Evolutionary conservation across 2,797 vertebrate genomes (phyloP), one percentile per base, ranked within the genome.

Genomic region (Astyanax mexicanus): DNA sequence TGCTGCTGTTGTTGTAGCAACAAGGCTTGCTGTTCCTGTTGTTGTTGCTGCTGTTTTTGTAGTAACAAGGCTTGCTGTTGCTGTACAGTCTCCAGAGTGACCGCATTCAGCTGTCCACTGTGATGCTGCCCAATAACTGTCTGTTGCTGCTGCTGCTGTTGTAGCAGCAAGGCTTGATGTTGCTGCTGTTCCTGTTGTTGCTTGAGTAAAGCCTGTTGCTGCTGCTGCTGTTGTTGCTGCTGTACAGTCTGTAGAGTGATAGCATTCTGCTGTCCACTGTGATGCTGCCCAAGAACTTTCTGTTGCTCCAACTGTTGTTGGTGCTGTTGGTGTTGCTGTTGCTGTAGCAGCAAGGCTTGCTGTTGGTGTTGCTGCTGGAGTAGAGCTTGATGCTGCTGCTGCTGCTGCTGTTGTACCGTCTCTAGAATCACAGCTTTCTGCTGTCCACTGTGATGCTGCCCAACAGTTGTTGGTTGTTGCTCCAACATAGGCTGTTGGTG

Each of bases 151-250:
- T 87, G n/a, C n/a, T n/a, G n/a, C n/a, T n/a, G n/a, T n/a, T n/a
- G 72, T 51, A 79, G 44, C 44, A 76, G 51, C 52, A 79, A 57
- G 51, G 78, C 61, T 42, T 92, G 86, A 45, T 68, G 83, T 76
- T 86, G 42, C 72, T 86, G 86, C 19, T 87, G n/a, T n/a, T n/a
- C n/a, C n/a, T n/a, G 87, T 73, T 85, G 86, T 27, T 87, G 85
- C 72, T 86, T 75, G 47, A 82, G 54, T 29, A 64, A 72, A 49
- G 80, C 60, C 27, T 92, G 89, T 62, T 86, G 90, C 73, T 86
- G 89, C 75, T 91, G n/a, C n/a, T n/a, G n/a, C 27, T 92, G 89
- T 62, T 86, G 90, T 73, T 86, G 89, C 75, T 91, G 40, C 27
- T 75, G 74, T 69, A 42, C 55, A 29, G 27, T 27, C 19, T 70